Evolutionary conservation across 2,797 vertebrate species (phyloP).

Genomic region (Gymnocypris eckloni): DNA sequence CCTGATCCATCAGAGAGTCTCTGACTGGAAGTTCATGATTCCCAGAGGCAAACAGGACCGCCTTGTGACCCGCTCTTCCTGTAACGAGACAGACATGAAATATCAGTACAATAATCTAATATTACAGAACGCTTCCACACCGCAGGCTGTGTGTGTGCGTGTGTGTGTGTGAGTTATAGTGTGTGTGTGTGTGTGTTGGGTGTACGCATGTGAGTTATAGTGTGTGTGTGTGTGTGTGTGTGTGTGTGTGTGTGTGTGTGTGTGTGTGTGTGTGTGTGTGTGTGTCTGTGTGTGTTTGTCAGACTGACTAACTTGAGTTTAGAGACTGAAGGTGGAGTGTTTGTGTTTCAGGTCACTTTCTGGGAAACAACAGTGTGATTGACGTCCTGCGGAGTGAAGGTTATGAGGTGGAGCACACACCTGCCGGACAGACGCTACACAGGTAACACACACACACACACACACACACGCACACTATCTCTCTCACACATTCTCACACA

Average conservation of each 20-base stretch:
- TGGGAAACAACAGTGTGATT: constrained; percentile 91
- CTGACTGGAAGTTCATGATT: not conserved
- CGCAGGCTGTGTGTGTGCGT: constrained; percentile 29
- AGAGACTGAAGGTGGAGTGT: constrained; percentile 52
- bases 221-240: not conserved
- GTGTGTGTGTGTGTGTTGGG: constrained; percentile 26
- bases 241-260: constrained; percentile 42
- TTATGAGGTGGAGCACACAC: constrained; percentile 87
- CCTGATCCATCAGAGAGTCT: too few species aligned
- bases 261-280: constrained; percentile 35
- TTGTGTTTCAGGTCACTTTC: constrained; percentile 87
- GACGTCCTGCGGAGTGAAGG: constrained; percentile 86
- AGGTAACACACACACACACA: constrained; percentile 74
- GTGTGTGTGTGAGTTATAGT: not conserved
- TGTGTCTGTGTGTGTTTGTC: constrained; percentile 31
- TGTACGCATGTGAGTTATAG: too few species aligned
- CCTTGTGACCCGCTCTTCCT: constrained; percentile 31
- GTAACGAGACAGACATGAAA: constrained; percentile 35
- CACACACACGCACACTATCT: not conserved
- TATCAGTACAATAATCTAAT: not conserved
- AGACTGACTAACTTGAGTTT: not conserved
- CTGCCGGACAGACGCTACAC: constrained; percentile 84
- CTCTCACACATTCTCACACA: not conserved
- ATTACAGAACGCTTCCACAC: not conserved
- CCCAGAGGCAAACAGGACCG: not conserved